Base-by-base conservation (phyloP, 2,113 vertebrate species). In the Stomatorhinus ivindoensis region DNA sequence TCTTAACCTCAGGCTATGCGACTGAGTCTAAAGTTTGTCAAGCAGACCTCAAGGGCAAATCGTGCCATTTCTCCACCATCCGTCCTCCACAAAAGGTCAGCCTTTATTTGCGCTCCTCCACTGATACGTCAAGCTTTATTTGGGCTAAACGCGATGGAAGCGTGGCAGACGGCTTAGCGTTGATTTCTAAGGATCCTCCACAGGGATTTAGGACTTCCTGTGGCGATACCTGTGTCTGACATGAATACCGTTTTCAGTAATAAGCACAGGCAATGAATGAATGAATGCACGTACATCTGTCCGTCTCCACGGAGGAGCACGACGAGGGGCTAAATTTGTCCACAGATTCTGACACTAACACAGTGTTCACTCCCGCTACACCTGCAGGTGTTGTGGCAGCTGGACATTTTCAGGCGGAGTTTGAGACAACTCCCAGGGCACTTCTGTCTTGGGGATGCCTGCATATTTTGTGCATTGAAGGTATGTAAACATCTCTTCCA, bases 401-500 rank as follows among this genome's bases (percentile, higher is more conserved):
- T 99, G 94, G 98, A 99, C 92, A 97, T 99, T 94, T 99, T 99
- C 92, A 96, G 98, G 89, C 95, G 98, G 89, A 99, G 98, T 95
- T 94, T 99, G 88, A 96, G 98, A 92, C 96, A 97, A 92, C 96
- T 99, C 87, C 97, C 97, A 42, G 98, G 98, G 85, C 98, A 99
- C 1, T 96, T 98, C 80, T 99, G 98, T 93, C 97, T 99, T 76
- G 97, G 97, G 69, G 97, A 99, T 80, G 96, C 97, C 44, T 99
- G 98, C 92, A 99, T 99, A 93, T 99, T 99, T 94, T 99, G 98
- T 90, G 97, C 98, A 93, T 94, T 99, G 92, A 99, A 99, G 97
- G 98, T 98, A 94, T n/a, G 89, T 87, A 51, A 31, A 51, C n/a
- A 4, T 46, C 44, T 3, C 44, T 24, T 47, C 80, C 8, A 19